Base-by-base conservation (phyloP, 2,797 vertebrate genomes). In the Pseudochirops cupreus region DNA sequence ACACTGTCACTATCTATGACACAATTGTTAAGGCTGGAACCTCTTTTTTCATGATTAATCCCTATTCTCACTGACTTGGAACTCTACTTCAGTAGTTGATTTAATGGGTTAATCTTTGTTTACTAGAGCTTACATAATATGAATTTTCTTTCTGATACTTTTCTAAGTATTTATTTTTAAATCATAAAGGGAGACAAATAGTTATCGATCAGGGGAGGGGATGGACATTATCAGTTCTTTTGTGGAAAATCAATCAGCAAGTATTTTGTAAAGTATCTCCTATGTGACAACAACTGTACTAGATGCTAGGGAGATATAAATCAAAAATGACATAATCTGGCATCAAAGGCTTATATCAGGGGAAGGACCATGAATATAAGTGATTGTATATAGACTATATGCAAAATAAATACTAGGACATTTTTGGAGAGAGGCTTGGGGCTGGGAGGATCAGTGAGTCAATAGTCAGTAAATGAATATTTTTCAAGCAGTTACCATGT, bases 1-100 rank as follows among this genome's bases (percentile, higher is more conserved):
- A 96, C 91, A 91, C 16, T 95, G 96, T 97, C 97, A 97, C 98
- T 94, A 97, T 95, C 92, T 95, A 91, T 96, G 96, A 97, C 95
- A 98, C 95, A 97, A 97, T 95, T 96, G 67, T 98, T 98, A 97
- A 94, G 62, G 90, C 2, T 96, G 39, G 54, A 95, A 87, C 92
- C 90, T 90, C 93, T 74, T 56, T 94, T 97, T 98, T 97, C 95
- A 54, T 91, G 89, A 96, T 95, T 90, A 97, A 96, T 55, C 93
- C 93, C n/a, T 0, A 0, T 93, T 93, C 95, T 93, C 92, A 94
- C 74, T 90, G 31, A 96, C 94, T 97, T 91, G 87, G 87, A 96
- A 58, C 59, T 94, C 53, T 82, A 26, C 62, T 95, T 53, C 16
- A 95, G 97, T n/a, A 96, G 90, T 95, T 93, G 67, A 92, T 96